Evolutionary conservation across 2,797 vertebrate genomes (phyloP).

Genomic region (Amazona ochrocephala): DNA sequence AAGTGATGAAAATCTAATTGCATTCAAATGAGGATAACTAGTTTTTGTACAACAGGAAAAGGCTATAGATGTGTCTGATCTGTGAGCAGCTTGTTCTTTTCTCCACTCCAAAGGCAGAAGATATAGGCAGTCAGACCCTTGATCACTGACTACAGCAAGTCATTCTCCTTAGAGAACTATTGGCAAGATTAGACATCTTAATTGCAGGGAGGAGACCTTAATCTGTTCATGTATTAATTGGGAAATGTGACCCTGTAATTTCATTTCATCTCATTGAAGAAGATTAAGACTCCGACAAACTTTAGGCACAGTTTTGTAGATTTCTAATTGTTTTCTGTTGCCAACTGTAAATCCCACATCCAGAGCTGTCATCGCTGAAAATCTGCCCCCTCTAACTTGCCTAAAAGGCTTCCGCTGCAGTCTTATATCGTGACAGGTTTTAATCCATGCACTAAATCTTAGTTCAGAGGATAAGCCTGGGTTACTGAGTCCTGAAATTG

Average conservation of each 20-base stretch:
- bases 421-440: background rate
- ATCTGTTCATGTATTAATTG: background rate
- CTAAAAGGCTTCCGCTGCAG: background rate
- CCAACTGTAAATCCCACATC: background rate
- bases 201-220: background rate
- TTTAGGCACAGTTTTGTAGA: background rate
- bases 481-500: background rate
- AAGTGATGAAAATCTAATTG: background rate
- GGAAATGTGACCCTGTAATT: background rate
- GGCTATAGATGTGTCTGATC: accelerated
- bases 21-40: background rate
- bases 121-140: background rate
- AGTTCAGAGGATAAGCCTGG: background rate
- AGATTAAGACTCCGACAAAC: background rate
- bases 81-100: background rate
- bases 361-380: background rate
- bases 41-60: background rate
- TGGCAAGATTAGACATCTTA: background rate
- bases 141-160: background rate
- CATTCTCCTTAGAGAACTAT: background rate
- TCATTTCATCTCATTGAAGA: background rate
- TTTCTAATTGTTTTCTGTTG: background rate
- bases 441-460: background rate
- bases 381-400: background rate
- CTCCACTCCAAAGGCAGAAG: background rate